A percentile compares a stretch with the other conserved stretches of the same genome.
Evolutionary conservation across 2,888 invertebrate genomes (phyloP).

Genomic region (Acleris cristana): DNA sequence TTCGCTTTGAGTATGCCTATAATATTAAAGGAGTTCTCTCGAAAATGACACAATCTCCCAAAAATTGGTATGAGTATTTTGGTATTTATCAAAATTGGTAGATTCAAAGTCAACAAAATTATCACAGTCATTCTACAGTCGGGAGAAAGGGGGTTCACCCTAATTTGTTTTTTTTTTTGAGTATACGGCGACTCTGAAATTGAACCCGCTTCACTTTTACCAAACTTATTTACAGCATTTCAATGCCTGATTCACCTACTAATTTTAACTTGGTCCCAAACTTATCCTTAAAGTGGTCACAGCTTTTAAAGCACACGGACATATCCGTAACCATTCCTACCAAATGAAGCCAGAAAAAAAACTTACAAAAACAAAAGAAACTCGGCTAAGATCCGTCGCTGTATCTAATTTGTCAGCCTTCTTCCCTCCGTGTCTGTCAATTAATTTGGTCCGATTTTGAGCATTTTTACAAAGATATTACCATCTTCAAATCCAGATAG

Average conservation of each 20-base stretch:
- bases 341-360: conserved; percentile 16
- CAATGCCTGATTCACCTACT: neutral
- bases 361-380: conserved; percentile 41
- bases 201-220: no score
- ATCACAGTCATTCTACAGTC: no score
- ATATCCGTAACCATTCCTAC: neutral
- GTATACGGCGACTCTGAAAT: no score
- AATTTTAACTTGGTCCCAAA: neutral
- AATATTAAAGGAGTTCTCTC: no score
- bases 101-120: no score
- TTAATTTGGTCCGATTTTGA: conserved; percentile 77
- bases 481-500: conserved; percentile 1
- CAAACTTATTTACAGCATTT: no score
- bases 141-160: no score
- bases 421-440: conserved; percentile 62
- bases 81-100: no score
- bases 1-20: no score
- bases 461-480: conserved; percentile 43
- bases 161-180: no score
- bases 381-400: conserved; percentile 66
- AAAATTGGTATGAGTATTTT: no score
- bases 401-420: conserved; percentile 78
- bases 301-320: neutral
- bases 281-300: neutral
- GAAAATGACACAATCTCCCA: no score